These are phyloP conservation scores for Halocynthia roretzi DNA, from an alignment of 23 tunicate genomes.

Conservation along the genomic window DNA sequence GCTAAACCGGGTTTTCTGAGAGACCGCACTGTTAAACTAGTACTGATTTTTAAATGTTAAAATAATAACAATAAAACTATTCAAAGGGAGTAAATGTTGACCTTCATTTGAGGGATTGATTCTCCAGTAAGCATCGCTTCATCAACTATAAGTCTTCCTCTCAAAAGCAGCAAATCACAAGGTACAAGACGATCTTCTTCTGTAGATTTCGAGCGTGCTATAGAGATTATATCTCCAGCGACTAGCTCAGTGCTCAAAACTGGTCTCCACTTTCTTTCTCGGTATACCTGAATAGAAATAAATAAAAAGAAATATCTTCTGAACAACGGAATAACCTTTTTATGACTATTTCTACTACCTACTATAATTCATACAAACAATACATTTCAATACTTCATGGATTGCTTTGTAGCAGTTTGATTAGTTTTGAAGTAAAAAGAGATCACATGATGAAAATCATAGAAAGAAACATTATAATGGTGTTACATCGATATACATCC, in stretches of 20 bases:
- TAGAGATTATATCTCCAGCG: conserved; percentile 80
- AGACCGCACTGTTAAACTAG: too few relatives aligned
- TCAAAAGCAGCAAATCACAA: conserved; percentile 70
- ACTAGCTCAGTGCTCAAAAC: conserved; percentile 57
- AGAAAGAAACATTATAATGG: too few relatives aligned
- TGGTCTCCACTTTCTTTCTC: conserved; percentile 66
- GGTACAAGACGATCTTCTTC: conserved; percentile 55
- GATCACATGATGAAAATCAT: too few relatives aligned
- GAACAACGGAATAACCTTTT: background rate
- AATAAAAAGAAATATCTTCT: background rate
- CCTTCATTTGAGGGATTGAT: conserved; percentile 97
- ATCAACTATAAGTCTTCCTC: conserved; percentile 88
- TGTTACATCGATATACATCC: too few relatives aligned
- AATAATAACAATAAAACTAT: background rate
- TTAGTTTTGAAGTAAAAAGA: too few relatives aligned
- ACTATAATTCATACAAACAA: too few relatives aligned
- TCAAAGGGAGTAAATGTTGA: background rate
- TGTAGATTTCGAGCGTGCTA: conserved; percentile 36
- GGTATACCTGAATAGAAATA: conserved; percentile 41
- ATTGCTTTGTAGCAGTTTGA: too few relatives aligned
- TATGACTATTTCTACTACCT: too few relatives aligned
- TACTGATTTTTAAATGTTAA: background rate
- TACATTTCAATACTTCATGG: too few relatives aligned
- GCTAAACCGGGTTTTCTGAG: too few relatives aligned
- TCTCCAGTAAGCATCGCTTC: conserved; percentile 98